Conservation (phyloP, 1,140 invertebrate genomes). For the Proctacanthus coquilletti region DNA sequence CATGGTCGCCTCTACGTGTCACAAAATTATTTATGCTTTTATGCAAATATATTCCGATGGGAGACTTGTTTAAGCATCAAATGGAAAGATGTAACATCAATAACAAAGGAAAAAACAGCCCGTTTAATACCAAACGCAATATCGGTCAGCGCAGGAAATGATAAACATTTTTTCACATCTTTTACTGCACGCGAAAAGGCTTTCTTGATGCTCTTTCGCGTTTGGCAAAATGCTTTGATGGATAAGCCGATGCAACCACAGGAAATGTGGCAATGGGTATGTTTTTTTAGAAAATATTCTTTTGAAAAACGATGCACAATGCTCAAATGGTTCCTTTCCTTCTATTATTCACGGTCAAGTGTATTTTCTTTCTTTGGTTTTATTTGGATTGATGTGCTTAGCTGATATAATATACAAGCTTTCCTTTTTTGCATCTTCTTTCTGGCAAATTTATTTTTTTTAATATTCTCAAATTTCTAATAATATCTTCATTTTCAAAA, state of each 20-base stretch:
- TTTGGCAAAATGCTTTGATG: slow-evolving; percentile 91
- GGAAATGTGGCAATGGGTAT: slow-evolving; percentile 83
- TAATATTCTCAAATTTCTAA: too few species aligned
- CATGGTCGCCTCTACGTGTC: slow-evolving; percentile 86
- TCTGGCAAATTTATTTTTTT: too few species aligned
- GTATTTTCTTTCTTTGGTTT: too few species aligned
- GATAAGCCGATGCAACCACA: slow-evolving; percentile 72
- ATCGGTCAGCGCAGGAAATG: slow-evolving; percentile 62
- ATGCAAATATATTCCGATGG: slow-evolving; percentile 91
- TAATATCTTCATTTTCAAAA: too few species aligned
- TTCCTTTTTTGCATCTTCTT: too few species aligned
- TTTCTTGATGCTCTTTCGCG: slow-evolving; percentile 84
- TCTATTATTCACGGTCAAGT: too few species aligned
- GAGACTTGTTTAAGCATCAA: slow-evolving; percentile 67
- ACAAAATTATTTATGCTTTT: slow-evolving; percentile 87
- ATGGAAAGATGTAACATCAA: slow-evolving; percentile 79
- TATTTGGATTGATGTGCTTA: too few species aligned
- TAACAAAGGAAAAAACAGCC: slow-evolving; percentile 83
- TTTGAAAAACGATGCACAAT: not conserved
- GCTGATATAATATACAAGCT: too few species aligned
- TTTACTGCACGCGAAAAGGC: slow-evolving; percentile 84
- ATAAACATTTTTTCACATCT: slow-evolving; percentile 87
- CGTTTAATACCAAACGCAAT: slow-evolving; percentile 92
- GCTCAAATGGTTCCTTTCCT: not conserved
- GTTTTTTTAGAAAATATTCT: slow-evolving; percentile 29